Evolutionary conservation across 2,797 vertebrate species (phyloP).

Genomic region (Orientallactaga sibirica): DNA sequence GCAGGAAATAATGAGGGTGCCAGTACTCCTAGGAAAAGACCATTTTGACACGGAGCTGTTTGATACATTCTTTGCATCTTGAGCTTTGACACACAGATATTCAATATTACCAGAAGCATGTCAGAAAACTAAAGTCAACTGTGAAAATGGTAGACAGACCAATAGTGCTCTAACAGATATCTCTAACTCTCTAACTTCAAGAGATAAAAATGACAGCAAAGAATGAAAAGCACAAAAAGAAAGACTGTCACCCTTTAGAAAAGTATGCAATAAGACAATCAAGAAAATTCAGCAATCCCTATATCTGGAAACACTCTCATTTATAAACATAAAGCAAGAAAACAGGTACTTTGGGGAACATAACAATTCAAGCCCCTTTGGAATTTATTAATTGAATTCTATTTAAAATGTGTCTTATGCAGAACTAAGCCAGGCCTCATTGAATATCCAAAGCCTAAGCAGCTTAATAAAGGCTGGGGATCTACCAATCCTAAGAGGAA

Average conservation of each 20-base stretch:
- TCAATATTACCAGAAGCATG: neutral
- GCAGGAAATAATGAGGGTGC: neutral
- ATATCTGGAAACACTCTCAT: neutral
- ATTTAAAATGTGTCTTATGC: neutral
- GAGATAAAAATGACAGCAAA: constrained; percentile 9
- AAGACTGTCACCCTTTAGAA: neutral
- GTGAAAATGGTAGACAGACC: neutral
- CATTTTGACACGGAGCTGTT: constrained; percentile 18
- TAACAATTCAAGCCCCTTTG: neutral
- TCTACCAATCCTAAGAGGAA: too few species aligned
- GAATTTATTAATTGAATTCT: neutral
- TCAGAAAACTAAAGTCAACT: neutral
- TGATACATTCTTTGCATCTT: neutral
- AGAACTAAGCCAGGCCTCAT: neutral
- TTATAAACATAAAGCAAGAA: neutral
- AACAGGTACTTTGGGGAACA: neutral
- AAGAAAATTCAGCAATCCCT: neutral
- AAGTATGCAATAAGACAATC: neutral
- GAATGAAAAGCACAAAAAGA: neutral
- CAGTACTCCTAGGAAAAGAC: neutral
- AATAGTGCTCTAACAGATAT: neutral
- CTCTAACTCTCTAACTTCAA: neutral
- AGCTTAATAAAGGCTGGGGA: neutral
- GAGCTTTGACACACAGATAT: neutral
- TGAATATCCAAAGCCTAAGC: constrained; percentile 17